Evolutionary conservation across 2,797 vertebrate genomes (phyloP).

Genomic region (Selene dorsalis): DNA sequence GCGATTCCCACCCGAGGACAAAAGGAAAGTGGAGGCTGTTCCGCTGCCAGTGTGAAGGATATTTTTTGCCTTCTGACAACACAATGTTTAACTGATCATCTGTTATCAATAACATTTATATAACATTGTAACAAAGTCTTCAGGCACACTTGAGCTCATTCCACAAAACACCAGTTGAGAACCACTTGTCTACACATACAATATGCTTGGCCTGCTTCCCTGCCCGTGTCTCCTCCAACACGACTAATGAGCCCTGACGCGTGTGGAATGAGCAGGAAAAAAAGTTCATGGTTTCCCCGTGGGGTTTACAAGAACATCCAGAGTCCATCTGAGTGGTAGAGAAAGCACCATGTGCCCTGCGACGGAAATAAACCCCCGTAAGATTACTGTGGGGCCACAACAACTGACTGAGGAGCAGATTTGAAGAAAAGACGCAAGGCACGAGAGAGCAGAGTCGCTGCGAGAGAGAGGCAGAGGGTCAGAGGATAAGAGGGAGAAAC

Average conservation of each 20-base stretch:
- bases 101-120: constrained; percentile 72
- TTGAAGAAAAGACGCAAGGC: constrained; percentile 13
- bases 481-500: constrained; percentile 31
- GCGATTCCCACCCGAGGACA: not conserved
- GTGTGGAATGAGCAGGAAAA: constrained; percentile 73
- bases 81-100: constrained; percentile 56
- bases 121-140: constrained; percentile 51
- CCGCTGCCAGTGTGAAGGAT: constrained; percentile 12
- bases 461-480: constrained; percentile 4
- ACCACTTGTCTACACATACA: constrained; percentile 72
- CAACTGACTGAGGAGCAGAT: constrained; percentile 20
- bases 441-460: constrained; percentile 30
- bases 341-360: constrained; percentile 26
- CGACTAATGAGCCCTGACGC: constrained; percentile 76
- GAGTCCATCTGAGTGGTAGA: constrained; percentile 39
- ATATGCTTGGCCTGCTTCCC: constrained; percentile 64
- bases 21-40: constrained; percentile 29
- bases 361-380: constrained; percentile 27
- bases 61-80: constrained; percentile 10
- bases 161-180: constrained; percentile 62
- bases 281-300: constrained; percentile 52
- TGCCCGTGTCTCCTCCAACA: constrained; percentile 67
- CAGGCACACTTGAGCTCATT: constrained; percentile 46
- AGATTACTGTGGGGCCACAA: constrained; percentile 35
- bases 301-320: constrained; percentile 62